Evolutionary conservation across 2,888 invertebrate species (phyloP).

Genomic region (Trachelus iudaicus): DNA sequence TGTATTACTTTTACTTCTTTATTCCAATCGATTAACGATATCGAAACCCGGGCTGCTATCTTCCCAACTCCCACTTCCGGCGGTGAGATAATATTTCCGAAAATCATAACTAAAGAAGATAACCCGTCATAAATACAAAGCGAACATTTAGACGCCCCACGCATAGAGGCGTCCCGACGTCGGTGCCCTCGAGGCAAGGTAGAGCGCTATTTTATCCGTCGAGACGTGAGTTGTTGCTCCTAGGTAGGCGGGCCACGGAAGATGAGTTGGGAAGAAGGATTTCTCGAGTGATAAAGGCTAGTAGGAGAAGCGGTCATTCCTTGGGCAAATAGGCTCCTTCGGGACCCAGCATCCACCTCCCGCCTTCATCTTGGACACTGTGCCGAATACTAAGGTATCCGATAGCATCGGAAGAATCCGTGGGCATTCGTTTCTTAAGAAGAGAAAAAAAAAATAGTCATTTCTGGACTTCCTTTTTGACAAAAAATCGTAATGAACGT

Average conservation of each 20-base stretch:
- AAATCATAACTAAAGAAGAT: constrained; percentile 21
- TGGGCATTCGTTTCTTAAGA: neutral
- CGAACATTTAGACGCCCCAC: constrained; percentile 13
- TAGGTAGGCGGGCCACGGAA: constrained; percentile 17
- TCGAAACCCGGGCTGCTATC: neutral
- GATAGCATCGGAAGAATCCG: neutral
- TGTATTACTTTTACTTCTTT: neutral
- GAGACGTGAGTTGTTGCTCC: constrained; percentile 18
- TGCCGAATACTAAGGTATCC: neutral
- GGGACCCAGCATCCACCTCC: neutral
- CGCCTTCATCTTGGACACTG: neutral
- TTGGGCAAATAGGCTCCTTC: constrained; percentile 5
- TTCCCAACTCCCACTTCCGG: neutral
- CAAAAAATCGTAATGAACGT: neutral
- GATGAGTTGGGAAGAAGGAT: constrained; percentile 31
- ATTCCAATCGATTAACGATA: neutral
- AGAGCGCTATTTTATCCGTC: constrained; percentile 20
- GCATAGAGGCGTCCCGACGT: constrained; percentile 3
- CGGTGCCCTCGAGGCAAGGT: constrained; percentile 3
- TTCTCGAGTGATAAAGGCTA: constrained; percentile 38
- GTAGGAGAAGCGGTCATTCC: constrained; percentile 23
- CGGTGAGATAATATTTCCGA: constrained; percentile 20
- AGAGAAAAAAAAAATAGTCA: neutral
- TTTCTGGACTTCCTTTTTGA: neutral
- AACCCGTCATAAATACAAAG: constrained; percentile 22